Evolutionary conservation across 2,888 invertebrate species (phyloP).

Genomic region (Notocelia uddmanniana): DNA sequence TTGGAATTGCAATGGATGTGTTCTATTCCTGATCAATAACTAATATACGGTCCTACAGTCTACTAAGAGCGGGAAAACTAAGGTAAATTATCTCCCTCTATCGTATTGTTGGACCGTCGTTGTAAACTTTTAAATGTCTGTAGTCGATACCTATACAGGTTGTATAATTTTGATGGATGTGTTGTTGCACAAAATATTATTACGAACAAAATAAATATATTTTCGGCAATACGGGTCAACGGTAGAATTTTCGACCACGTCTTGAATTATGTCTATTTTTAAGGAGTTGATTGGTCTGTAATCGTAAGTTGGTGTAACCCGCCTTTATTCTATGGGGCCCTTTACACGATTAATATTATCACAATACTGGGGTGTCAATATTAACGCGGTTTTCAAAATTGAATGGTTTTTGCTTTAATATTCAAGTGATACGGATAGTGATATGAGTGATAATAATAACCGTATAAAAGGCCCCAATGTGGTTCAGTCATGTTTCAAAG

Average conservation of each 20-base stretch:
- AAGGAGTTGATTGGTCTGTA: no score
- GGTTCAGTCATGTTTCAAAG: neutral
- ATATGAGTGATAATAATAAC: no score
- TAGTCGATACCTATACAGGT: neutral
- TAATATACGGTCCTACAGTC: neutral
- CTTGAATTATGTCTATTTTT: no score
- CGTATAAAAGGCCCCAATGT: no score
- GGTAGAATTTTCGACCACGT: neutral
- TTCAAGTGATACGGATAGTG: no score
- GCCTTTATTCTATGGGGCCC: no score
- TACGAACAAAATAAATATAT: neutral
- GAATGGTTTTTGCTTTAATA: no score
- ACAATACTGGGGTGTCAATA: no score
- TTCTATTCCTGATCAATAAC: neutral
- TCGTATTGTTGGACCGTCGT: neutral
- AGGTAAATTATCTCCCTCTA: neutral
- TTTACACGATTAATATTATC: no score
- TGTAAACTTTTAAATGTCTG: neutral
- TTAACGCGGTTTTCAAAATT: no score
- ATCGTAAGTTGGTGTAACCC: no score
- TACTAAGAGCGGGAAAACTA: no score
- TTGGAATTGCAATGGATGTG: neutral
- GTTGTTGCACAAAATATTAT: neutral
- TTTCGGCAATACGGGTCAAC: conserved; percentile 5
- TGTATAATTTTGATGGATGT: neutral